Evolutionary conservation across 2,797 vertebrate genomes (phyloP), one percentile per base, ranked within the genome.

Genomic region (Cynopterus sphinx): DNA sequence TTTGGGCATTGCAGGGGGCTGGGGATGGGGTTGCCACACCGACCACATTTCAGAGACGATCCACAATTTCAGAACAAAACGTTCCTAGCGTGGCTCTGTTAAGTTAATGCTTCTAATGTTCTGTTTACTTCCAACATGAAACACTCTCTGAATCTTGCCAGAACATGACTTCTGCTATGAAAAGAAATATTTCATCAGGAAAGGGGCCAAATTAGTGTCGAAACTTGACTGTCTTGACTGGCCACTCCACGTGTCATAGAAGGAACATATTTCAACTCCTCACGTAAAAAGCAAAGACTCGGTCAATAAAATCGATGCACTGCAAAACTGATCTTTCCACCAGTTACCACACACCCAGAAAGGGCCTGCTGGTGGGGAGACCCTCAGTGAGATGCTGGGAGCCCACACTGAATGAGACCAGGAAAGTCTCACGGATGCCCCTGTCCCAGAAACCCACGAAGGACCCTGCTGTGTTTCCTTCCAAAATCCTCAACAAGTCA

Each of bases 371-470:
- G 43, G 31, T 57, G 39, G 53, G 15, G 57, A 74, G 53, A 68
- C 16, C 33, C 63, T 22, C 17, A 6, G 12, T 46, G 31, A 41
- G 83, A 65, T 15, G 11, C 10, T 28, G 33, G 51, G 63, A 75
- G 55, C 28, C 41, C 67, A 22, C 1, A 36, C 63, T 13, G 39
- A 86, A 24, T 17, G 46, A 55, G 21, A 77, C 41, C 26, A 12
- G 71, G 36, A 79, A 84, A 22, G 31, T 10, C 57, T 36, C 13
- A 19, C n/a, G 15, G 22, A 55, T 3, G 4, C 61, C 53, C 16
- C 21, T 31, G 57, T 33, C 41, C 51, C 67, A 28, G 74, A 98
- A 96, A 96, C 77, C 55, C 41, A 87, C n/a, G 26, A 53, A 91
- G 53, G 65, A 78, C 73, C 61, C 59, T 12, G 4, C 4, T 73